Base-by-base conservation (phyloP, 2,797 vertebrate genomes). In the Rhabdophis nuchalis region DNA sequence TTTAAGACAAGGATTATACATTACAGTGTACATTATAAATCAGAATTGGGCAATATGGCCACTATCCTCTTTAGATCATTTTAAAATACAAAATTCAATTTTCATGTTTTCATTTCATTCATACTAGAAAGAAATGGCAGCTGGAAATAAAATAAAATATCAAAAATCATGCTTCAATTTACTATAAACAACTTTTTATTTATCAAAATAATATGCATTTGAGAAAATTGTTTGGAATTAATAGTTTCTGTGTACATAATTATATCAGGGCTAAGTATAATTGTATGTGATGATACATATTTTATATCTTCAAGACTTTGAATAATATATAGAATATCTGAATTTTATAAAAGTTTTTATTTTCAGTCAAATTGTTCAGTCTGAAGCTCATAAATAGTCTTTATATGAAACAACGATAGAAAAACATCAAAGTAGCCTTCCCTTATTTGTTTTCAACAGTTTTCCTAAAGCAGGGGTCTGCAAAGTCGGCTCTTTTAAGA, bases 261-360 rank as follows among this genome's bases (percentile, higher is more conserved):
- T 60, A 14, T 82, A 32, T 90, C 16, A 0, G 41, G 29, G 9
- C 6, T 6, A 5, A 11, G n/a, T 41, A 14, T 86, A 36, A 53
- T 91, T 91, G 53, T 68, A 57, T 29, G 4, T 23, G 6, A 52
- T 91, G 61, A 7, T 56, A 25, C 54, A 54, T 25, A 68, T 27
- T 58, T 88, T 4, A 0, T 46, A 95, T 96, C 90, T 95, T 89
- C 94, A 95, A 94, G 92, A 94, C 93, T 94, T 20, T 36, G 32
- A 94, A 91, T 6, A 23, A 58, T 1, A 53, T 41, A 36, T 14
- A 64, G 29, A 64, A 64, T n/a, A 64, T 5, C 12, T 64, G 92
- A 90, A 94, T 60, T 95, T 56, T 82, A 60, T 32, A 50, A 36
- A 58, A 60, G 25, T 60, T 3, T 58, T 58, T 58, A 58, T 8